Conservation (phyloP, 2,113 vertebrate species). For the Eira barbara region DNA sequence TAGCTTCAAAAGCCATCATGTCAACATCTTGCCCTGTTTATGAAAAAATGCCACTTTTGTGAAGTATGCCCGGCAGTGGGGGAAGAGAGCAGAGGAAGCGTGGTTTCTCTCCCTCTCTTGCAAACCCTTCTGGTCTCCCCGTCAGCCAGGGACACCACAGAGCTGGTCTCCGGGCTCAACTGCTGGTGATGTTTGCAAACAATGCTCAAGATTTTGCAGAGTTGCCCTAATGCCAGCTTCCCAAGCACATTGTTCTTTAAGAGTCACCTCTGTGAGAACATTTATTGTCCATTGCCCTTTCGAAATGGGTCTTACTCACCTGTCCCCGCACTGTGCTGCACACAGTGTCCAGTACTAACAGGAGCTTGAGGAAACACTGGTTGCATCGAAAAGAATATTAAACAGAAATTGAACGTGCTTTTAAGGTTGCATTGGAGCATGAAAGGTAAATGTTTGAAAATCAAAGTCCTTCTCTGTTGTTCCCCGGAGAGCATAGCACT, state of each 20-base stretch:
- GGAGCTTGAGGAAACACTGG: neutral
- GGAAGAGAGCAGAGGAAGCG: neutral
- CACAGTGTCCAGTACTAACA: neutral
- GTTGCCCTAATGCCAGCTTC: accelerated
- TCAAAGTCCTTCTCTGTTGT: neutral
- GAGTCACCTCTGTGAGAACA: too few species aligned
- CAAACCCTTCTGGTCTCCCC: neutral
- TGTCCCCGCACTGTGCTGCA: neutral
- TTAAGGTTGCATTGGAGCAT: neutral
- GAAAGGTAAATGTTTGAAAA: slow-evolving; percentile 46
- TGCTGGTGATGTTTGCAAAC: neutral
- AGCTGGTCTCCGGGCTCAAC: accelerated
- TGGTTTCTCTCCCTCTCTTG: neutral
- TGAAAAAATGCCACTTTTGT: neutral
- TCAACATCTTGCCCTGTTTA: neutral
- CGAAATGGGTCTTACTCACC: neutral
- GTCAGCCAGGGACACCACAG: neutral
- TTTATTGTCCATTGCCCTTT: neutral
- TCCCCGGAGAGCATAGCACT: neutral
- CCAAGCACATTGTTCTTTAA: neutral
- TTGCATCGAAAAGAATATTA: slow-evolving; percentile 19
- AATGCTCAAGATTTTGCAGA: neutral
- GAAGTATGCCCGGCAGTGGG: too few species aligned
- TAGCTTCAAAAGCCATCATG: neutral
- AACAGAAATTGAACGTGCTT: neutral